A percentile compares a stretch with the other conserved stretches of the same genome.
phyloP scores from a whole-genome alignment of 64 coral and sea anemone species.

The Porites australiensis region DNA sequence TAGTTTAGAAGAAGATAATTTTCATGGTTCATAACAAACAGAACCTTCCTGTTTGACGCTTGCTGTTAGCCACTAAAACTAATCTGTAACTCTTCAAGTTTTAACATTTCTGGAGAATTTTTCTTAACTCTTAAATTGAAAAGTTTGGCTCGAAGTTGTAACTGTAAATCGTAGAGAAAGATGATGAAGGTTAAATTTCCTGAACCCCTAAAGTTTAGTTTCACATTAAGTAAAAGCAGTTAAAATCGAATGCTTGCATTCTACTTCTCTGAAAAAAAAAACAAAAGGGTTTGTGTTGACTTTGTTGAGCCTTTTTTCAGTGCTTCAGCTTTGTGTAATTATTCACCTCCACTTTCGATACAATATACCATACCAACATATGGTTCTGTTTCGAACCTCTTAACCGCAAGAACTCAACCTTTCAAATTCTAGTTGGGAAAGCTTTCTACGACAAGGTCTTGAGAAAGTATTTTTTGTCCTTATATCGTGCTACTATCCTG shows the following conservation, averaged over 20 bases:
- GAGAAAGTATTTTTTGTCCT: neutral
- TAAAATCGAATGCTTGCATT: neutral
- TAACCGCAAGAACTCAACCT: neutral
- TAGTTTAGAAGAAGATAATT: no score
- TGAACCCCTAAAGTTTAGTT: neutral
- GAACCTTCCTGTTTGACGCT: no score
- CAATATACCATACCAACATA: neutral
- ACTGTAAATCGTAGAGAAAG: no score
- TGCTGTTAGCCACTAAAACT: no score
- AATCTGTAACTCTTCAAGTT: no score
- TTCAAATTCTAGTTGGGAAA: constrained; percentile 1
- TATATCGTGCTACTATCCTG: neutral
- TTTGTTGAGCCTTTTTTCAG: neutral
- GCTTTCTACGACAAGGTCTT: neutral
- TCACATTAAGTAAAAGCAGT: neutral
- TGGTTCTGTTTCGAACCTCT: neutral
- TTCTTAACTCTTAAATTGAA: no score
- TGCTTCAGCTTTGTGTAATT: neutral
- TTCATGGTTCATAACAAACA: no score
- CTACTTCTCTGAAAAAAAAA: neutral
- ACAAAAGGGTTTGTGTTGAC: neutral
- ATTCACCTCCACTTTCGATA: neutral
- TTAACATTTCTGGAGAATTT: no score
- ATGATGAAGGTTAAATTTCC: neutral
- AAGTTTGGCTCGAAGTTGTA: no score